Evolutionary conservation across 2,888 invertebrate genomes (phyloP), one percentile per base, ranked within the genome.

Genomic region (Drosophila rubida): DNA sequence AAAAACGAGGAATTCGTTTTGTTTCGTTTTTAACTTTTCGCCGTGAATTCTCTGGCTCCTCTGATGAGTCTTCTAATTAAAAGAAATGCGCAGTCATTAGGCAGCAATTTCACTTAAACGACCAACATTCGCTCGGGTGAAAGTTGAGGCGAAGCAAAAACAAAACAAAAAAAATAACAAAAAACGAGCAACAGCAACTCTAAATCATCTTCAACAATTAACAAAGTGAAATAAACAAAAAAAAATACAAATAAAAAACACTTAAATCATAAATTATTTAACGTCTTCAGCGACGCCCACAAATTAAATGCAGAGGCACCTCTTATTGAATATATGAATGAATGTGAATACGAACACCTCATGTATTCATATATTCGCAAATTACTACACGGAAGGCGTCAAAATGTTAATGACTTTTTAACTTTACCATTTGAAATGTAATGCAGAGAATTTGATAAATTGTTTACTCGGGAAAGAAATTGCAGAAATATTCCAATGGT

Each of bases 41-140:
- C 62, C 66, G 45, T 62, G 39, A 75, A 73, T 73, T 69, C 45
- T 51, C 16, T 41, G 16, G 62, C 49, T 35, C 9, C 53, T 14
- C 46, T 66, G 85, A 82, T 81, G 82, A 74, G 75, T 78, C 77
- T 75, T 85, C 74, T 75, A 87, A 82, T 87, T 79, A 82, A 79
- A 80, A 69, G 80, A 85, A 80, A 87, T 82, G 87, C 74, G 65
- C 71, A 69, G 87, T 82, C 87, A 87, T 85, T 87, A 83, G 76
- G 66, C 83, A 64, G 69, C 74, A 80, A 85, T 87, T 87, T 84
- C 79, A 82, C 86, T 84, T 84, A 73, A 78, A 46, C 69, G 62
- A 59, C 48, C 30, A 69, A 42, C 61, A 65, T 65, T 64, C 50
- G 57, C 50, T 51, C 67, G 63, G 86, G 88, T 87, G 83, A 87